Percentiles rank a stretch among this genome's conserved stretches.
Conservation (phyloP, 2,113 vertebrate species). For the Sakesphorus luctuosus region DNA sequence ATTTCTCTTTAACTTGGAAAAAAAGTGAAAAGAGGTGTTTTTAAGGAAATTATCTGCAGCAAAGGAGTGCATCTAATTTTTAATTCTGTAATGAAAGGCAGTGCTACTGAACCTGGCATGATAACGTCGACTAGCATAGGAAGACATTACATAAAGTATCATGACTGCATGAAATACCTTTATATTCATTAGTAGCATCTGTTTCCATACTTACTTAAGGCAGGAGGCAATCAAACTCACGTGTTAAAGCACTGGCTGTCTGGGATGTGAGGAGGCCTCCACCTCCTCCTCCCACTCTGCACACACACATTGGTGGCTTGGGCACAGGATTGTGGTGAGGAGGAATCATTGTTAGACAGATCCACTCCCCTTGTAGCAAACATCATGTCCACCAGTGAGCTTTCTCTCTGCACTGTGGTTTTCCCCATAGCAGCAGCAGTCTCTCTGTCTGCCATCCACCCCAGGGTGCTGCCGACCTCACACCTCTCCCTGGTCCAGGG, state of each 20-base stretch:
- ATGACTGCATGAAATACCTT: background rate
- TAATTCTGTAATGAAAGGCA: background rate
- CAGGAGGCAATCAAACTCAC: background rate
- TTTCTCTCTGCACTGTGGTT: background rate
- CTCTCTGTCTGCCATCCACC: background rate
- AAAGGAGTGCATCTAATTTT: background rate
- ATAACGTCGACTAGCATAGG: background rate
- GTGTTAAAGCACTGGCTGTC: background rate
- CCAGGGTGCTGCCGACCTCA: rapidly evolving
- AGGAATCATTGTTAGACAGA: background rate
- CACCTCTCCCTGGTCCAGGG: background rate
- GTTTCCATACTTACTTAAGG: background rate
- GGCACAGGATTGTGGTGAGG: background rate
- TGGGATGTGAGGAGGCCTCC: background rate
- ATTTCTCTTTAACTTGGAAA: background rate
- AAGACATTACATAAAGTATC: background rate
- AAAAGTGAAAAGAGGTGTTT: background rate
- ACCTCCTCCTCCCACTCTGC: background rate
- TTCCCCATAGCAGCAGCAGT: background rate
- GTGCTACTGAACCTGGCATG: background rate
- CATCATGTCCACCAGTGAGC: rapidly evolving
- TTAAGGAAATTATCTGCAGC: background rate
- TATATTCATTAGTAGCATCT: background rate
- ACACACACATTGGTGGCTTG: background rate
- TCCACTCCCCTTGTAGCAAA: background rate